Base-by-base conservation (phyloP, 2,888 invertebrate species). In the Bhutanitis thaidina region DNA sequence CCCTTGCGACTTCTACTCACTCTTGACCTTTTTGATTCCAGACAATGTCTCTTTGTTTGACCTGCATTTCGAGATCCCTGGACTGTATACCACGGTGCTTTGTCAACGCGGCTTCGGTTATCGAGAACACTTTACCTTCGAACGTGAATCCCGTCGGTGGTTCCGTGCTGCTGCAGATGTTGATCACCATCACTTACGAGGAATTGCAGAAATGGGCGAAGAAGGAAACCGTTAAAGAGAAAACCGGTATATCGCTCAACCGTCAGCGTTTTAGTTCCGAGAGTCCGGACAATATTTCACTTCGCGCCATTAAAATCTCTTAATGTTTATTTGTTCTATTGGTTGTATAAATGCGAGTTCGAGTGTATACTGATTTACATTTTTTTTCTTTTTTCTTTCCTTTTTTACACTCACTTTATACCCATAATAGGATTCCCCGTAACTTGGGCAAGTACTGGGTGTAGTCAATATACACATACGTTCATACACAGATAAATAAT, bases 31-130 rank as follows among this genome's bases (percentile, higher is more conserved):
- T 41, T 16, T 35, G 9, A 25, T 68, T 69, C 0, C 76, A 90
- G 90, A 92, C 94, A 10, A 95, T 94, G 93, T 93, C 94, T 0
- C 85, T 95, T 52, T 92, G 94, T 13, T 78, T 96, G 15, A 92
- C 92, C 0, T 93, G 94, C 67, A 90, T 95, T 55, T 91, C 92
- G 1, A 93, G 95, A 63, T 86, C 94, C 10, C 91, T 93, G 74
- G 93, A 93, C 61, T 93, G 93, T 61, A 68, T 94, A 8, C 93
- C 95, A 0, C 89, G 91, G 1, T 80, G 80, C 1, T 77, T 92
- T n/a, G 74, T 80, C 0, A 90, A 92, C 55, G 86, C 94, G 0
- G 89, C 93, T 0, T 67, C 86, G 0, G 76, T 93, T 0, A 72
- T 96, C 53, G 93, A 95, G 69, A 92, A 93, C 39, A 90, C 92